Percentiles rank a stretch among this genome's conserved stretches.
These are phyloP conservation scores for Melangyna quadrimaculata DNA, from an alignment of 2,888 invertebrate genomes.

Conservation along the genomic window DNA sequence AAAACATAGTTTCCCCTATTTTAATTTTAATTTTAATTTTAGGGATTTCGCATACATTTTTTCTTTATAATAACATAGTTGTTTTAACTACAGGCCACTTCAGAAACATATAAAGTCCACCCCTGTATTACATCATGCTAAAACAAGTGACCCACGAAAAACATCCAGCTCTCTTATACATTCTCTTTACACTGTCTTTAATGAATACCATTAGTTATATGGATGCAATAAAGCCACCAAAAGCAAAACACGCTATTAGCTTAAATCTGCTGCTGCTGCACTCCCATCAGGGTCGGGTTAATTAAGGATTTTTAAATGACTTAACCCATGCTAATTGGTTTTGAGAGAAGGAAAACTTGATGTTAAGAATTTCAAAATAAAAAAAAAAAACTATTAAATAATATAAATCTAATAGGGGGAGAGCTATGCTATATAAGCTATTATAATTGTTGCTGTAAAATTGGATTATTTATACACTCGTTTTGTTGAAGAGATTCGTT, in stretches of 20 bases:
- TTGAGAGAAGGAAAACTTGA: slow-evolving; percentile 40
- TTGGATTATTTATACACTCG: slow-evolving; percentile 28
- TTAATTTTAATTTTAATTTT: too few relatives aligned
- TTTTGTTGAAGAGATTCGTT: slow-evolving; percentile 21
- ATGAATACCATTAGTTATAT: slow-evolving; percentile 61
- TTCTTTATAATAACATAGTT: too few relatives aligned
- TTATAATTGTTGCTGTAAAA: slow-evolving; percentile 38
- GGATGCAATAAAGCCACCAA: slow-evolving; percentile 60
- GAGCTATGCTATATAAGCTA: neutral
- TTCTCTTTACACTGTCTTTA: neutral
- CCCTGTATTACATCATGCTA: neutral
- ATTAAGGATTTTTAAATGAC: slow-evolving; percentile 65
- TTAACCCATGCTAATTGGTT: slow-evolving; percentile 65
- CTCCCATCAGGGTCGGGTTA: slow-evolving; percentile 42
- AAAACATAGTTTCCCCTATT: too few relatives aligned
- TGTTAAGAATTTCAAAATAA: slow-evolving; percentile 34
- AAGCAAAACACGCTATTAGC: slow-evolving; percentile 59
- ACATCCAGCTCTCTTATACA: neutral
- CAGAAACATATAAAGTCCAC: neutral
- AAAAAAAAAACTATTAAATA: neutral
- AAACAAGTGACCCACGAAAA: neutral
- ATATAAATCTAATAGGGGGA: slow-evolving; percentile 12
- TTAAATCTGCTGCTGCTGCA: slow-evolving; percentile 49
- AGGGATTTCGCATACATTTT: too few relatives aligned
- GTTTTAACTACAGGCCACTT: neutral